A percentile compares a stretch with the other conserved stretches of the same genome.
Conservation (phyloP, 2,113 vertebrate species). For the Eulemur rufifrons region DNA sequence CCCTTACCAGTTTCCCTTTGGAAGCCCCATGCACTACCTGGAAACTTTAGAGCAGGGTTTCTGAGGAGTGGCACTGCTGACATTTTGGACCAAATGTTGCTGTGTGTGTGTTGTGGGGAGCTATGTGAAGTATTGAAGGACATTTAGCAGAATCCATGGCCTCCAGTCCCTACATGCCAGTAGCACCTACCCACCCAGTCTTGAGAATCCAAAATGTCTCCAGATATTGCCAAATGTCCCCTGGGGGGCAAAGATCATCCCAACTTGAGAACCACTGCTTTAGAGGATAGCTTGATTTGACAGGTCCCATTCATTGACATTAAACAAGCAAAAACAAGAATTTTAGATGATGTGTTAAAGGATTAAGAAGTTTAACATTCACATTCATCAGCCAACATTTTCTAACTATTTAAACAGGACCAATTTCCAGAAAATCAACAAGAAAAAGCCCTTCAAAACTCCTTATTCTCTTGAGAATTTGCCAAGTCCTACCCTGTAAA, state of each 20-base stretch:
- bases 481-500: not conserved
- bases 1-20: not conserved
- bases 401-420: slow-evolving; percentile 41
- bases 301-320: not conserved
- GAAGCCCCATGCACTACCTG: not conserved
- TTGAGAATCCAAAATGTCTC: not conserved
- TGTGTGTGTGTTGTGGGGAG: not conserved
- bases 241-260: not conserved
- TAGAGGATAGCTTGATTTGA: not conserved
- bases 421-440: slow-evolving; percentile 3
- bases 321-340: slow-evolving; percentile 12
- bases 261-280: not conserved
- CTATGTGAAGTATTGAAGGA: rapidly evolving
- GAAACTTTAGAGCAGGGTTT: not conserved
- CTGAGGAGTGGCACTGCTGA: not conserved
- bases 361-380: not conserved
- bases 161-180: not conserved
- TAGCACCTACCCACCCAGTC: not conserved
- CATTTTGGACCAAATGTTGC: not conserved
- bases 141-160: not conserved
- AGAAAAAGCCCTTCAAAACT: slow-evolving; percentile 44
- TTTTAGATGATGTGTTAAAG: slow-evolving; percentile 15
- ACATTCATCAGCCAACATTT: slow-evolving; percentile 18
- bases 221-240: not conserved
- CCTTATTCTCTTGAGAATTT: not conserved